Evolutionary conservation across 2,797 vertebrate species (phyloP).

Genomic region (Neosilurus mollespiculum): DNA sequence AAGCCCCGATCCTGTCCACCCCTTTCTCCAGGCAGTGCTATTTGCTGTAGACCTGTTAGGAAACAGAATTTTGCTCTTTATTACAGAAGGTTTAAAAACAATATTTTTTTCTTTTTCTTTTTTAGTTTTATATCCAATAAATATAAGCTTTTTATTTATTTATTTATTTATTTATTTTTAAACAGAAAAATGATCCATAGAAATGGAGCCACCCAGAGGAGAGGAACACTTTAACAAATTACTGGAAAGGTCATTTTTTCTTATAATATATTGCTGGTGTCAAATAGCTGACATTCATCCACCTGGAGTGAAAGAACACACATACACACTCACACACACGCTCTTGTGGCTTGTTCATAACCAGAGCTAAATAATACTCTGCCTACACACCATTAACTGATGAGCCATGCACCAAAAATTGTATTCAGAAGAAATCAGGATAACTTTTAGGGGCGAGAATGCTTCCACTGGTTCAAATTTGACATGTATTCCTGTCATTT

Average conservation of each 20-base stretch:
- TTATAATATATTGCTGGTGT: conserved; percentile 13
- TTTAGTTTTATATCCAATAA: neutral
- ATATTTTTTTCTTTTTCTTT: neutral
- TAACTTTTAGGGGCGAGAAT: neutral
- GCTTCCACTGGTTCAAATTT: neutral
- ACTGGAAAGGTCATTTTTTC: neutral
- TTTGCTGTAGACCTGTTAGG: conserved; percentile 15
- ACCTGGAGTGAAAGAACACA: neutral
- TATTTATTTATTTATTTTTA: too few species aligned
- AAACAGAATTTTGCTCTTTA: conserved; percentile 19
- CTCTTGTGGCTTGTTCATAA: neutral
- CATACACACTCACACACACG: neutral
- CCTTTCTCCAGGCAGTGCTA: conserved; percentile 46
- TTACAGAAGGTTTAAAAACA: neutral
- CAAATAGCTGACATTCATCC: neutral
- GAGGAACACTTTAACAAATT: neutral
- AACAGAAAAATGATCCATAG: neutral
- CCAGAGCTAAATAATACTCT: neutral
- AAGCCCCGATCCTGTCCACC: conserved; percentile 45
- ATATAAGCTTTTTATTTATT: neutral
- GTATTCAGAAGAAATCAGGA: neutral
- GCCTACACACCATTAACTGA: neutral
- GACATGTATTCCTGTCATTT: neutral
- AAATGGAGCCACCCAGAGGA: neutral
- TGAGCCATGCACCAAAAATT: neutral